Evolutionary conservation across 2,888 invertebrate genomes (phyloP), one percentile per base, ranked within the genome.

Genomic region (Himalopsyche kuldschensis): DNA sequence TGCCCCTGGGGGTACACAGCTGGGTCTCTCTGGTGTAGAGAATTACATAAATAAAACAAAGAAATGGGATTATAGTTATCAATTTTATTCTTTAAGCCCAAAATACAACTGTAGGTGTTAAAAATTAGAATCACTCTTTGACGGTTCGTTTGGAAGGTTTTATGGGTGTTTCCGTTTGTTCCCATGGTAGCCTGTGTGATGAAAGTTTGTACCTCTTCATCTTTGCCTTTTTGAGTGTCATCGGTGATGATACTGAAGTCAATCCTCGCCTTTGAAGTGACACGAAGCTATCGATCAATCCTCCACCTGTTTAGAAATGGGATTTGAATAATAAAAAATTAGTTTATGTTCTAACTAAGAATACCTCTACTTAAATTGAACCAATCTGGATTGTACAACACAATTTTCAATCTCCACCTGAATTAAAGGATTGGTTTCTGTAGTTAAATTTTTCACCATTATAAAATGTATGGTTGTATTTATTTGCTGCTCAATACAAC

Each of bases 231-330:
- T 94, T 94, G 88, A 92, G 93, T 89, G 92, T 93, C 89, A 94
- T 95, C 84, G 90, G 92, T 87, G 93, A 91, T 83, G 92, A 91
- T 15, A 91, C 92, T 4, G 97, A 95, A 85, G 97, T 96, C 76
- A 99, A 91, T n/a, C 97, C 98, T 87, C 98, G 94, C 82, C 95
- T 96, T 89, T 98, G 98, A 86, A 98, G 90, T 84, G 97, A 97
- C 88, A 96, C 95, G 89, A 95, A 98, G 30, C 98, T 93, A 86
- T 98, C 97, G 20, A 93, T 92, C 6, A 98, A 91, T n/a, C 97
- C 90, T 89, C 94, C 95, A 6, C 96, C 94, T 90, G 92, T 11
- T 88, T 15, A 78, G 32, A 17, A 32, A 75, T 31, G 2, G 2
- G 8, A 2, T 15, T 69, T n/a, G 0, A 27, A 69, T 15, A 20